Evolutionary conservation across 2,888 invertebrate genomes (phyloP).

Genomic region (Ormyrus nitidulus): DNA sequence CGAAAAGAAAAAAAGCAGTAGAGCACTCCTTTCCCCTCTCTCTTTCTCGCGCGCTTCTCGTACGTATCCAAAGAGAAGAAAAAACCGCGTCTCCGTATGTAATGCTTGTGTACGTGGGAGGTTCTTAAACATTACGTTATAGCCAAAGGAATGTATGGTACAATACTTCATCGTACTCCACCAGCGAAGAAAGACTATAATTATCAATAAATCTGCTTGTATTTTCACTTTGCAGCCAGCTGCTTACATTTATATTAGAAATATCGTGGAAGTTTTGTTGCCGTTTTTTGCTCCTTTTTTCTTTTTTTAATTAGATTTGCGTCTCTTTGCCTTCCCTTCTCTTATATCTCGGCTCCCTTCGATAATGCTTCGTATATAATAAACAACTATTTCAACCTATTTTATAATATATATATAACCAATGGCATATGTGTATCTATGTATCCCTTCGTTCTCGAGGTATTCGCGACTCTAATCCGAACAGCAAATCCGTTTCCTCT

Average conservation of each 20-base stretch:
- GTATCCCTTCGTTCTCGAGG: background rate
- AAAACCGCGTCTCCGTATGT: slow-evolving; percentile 3
- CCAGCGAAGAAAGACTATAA: slow-evolving; percentile 66
- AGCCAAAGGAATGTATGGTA: slow-evolving; percentile 76
- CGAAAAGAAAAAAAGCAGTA: too few species aligned
- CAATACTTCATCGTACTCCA: slow-evolving; percentile 74
- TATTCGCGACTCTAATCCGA: slow-evolving; percentile 16
- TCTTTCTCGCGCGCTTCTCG: background rate
- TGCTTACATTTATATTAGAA: slow-evolving; percentile 62
- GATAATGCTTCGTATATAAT: slow-evolving; percentile 22
- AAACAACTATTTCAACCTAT: slow-evolving; percentile 42
- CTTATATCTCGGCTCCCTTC: background rate
- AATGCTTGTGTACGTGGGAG: background rate
- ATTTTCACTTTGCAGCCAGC: slow-evolving; percentile 69
- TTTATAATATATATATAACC: background rate
- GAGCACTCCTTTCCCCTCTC: background rate
- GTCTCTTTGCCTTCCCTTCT: background rate
- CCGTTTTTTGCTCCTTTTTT: background rate
- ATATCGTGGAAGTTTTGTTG: slow-evolving; percentile 54
- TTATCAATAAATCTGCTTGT: slow-evolving; percentile 63
- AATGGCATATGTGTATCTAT: slow-evolving; percentile 12
- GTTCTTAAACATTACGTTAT: slow-evolving; percentile 68
- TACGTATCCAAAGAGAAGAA: slow-evolving; percentile 1
- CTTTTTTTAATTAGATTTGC: background rate
- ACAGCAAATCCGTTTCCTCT: slow-evolving; percentile 12